Base-by-base conservation (phyloP, 23 tunicate species). In the Halocynthia roretzi region DNA sequence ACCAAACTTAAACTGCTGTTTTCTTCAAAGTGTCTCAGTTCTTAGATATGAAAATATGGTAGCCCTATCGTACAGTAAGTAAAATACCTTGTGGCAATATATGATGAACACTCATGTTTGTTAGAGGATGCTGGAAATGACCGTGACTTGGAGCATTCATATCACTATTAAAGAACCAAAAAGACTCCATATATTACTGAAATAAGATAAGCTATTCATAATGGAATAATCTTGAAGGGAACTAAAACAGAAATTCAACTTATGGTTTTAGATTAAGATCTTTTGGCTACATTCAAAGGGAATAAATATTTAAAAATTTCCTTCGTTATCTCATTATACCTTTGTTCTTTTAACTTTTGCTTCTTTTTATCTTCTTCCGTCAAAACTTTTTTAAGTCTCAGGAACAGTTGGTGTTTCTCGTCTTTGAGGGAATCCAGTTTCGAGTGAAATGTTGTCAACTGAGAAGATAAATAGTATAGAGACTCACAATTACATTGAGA, bases 381-480 rank as follows among this genome's bases (percentile, higher is more conserved):
- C 15, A 90, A 60, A 56, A 90, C 83, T 56, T 76, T 80, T 76
- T 87, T 80, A 51, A 90, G 85, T 77, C 77, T 83, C 40, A 56
- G 71, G 65, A 90, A 90, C 21, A 90, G 66, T n/a, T 85, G 90
- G 76, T 90, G 97, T 54, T 90, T 90, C 71, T 90, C 97, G 7
- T 81, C 58, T 77, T 76, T 70, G 40, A 90, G 67, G 20, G 49
- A 31, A 31, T 31, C 44, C 44, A 31, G 44, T 0, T 81, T 90
- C 53, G 77, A 71, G 15, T 77, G 68, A 10, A 85, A 65, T 18
- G 80, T 77, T 4, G 49, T 63, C 52, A 90, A 77, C 92, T 86
- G 71, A 0, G 62, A 71, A 51, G 53, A 20, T 12, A 77, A 56
- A 63, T 15, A 15, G 14, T 15, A 57, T 68, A 2, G 14, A 23